Conservation (phyloP, 2,888 invertebrate species). For the Deroplatys truncata region DNA sequence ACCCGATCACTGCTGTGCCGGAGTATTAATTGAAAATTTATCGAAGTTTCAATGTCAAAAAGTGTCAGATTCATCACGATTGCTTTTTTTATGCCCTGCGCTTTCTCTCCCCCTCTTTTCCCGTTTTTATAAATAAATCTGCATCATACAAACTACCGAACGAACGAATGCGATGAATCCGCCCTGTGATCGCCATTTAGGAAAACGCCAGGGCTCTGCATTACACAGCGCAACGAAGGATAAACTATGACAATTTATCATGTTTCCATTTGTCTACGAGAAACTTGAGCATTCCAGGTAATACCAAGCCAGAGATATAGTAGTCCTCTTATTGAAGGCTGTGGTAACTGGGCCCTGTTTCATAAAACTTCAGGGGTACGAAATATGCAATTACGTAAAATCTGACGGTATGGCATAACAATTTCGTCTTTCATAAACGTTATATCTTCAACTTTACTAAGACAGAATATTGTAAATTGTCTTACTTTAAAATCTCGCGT, state of each 20-base stretch:
- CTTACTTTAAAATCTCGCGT: no score
- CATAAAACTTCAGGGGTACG: no score
- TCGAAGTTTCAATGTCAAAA: constrained; percentile 32
- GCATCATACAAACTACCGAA: constrained; percentile 7
- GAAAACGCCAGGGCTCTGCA: not conserved
- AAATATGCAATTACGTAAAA: no score
- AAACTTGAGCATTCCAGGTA: not conserved
- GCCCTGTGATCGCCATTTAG: constrained; percentile 23
- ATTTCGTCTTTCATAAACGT: no score
- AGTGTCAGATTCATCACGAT: constrained; percentile 30
- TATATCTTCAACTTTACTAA: no score
- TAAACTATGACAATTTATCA: constrained; percentile 17
- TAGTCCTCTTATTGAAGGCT: no score
- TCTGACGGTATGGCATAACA: no score
- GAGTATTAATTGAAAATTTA: constrained; percentile 32
- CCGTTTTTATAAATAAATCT: constrained; percentile 14
- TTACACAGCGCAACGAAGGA: not conserved
- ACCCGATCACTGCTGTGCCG: constrained; percentile 10
- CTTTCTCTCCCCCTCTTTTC: constrained; percentile 11
- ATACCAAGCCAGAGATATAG: not conserved
- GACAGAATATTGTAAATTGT: no score
- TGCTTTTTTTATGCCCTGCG: constrained; percentile 3
- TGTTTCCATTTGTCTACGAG: constrained; percentile 7
- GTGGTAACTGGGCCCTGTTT: no score
- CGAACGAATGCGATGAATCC: constrained; percentile 17